A percentile compares a stretch with the other conserved stretches of the same genome.
These are phyloP conservation scores for Lophotis ruficrista DNA, from an alignment of 2,113 vertebrate genomes.

Conservation along the genomic window DNA sequence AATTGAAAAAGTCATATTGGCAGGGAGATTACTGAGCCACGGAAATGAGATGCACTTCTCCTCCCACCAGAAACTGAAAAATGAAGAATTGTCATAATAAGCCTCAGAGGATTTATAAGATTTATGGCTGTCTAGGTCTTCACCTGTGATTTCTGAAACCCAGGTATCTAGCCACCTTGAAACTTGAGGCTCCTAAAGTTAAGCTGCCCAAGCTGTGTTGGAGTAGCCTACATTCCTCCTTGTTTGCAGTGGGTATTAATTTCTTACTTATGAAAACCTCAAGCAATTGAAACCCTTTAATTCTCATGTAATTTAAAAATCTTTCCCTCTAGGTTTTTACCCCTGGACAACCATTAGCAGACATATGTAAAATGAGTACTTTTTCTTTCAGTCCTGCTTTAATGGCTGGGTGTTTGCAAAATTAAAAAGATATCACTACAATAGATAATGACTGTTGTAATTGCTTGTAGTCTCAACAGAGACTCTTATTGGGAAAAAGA, in stretches of 20 bases:
- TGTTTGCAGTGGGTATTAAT: not conserved
- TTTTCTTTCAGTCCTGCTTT: conserved; percentile 26
- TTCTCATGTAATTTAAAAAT: conserved; percentile 34
- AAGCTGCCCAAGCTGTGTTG: not conserved
- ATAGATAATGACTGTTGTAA: conserved; percentile 39
- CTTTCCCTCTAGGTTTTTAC: not conserved
- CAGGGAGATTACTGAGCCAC: not conserved
- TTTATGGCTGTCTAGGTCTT: not conserved
- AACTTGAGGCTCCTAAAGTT: not conserved
- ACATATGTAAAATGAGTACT: not conserved
- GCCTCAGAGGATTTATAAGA: not conserved
- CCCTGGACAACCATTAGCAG: conserved; percentile 4
- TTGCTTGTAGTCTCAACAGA: conserved; percentile 32
- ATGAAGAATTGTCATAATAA: not conserved
- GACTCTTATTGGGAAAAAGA: conserved; percentile 15
- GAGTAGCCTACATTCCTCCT: not conserved
- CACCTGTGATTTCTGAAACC: not conserved
- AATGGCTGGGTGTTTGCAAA: conserved; percentile 35
- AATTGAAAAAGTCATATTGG: not conserved
- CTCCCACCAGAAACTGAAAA: not conserved
- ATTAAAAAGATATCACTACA: conserved; percentile 35
- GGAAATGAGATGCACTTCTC: not conserved
- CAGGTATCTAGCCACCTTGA: not conserved
- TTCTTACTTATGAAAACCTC: conserved; percentile 3
- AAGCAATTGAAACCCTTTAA: conserved; percentile 16